A percentile compares a stretch with the other conserved stretches of the same genome.
Evolutionary conservation across 2,113 vertebrate genomes (phyloP).

Genomic region (Raja brachyura): DNA sequence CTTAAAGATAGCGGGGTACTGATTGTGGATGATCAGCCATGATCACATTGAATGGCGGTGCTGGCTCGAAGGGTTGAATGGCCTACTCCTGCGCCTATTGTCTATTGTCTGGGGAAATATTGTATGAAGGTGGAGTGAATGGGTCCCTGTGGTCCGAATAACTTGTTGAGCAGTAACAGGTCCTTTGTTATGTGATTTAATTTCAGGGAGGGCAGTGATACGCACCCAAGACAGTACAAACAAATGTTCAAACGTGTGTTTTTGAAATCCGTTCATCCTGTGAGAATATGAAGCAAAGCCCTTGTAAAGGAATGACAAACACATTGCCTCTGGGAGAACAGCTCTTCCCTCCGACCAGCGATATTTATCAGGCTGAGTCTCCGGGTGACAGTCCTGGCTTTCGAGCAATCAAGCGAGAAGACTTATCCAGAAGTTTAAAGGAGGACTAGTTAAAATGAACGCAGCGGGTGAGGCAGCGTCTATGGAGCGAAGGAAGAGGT

Average conservation of each 20-base stretch:
- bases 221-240: not conserved
- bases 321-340: not conserved
- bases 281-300: not conserved
- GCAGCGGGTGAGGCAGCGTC: too few relatives aligned
- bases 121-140: too few relatives aligned
- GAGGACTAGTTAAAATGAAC: too few relatives aligned
- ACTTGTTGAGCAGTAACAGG: too few relatives aligned
- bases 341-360: not conserved
- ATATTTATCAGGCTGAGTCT: not conserved
- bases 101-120: too few relatives aligned
- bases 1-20: too few relatives aligned
- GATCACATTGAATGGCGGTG: too few relatives aligned
- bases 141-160: too few relatives aligned
- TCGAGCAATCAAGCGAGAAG: not conserved
- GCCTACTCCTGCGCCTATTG: too few relatives aligned
- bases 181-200: not conserved
- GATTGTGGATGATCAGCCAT: too few relatives aligned
- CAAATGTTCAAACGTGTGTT: not conserved
- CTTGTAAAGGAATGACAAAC: not conserved
- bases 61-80: too few relatives aligned
- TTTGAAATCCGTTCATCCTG: not conserved
- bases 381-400: not conserved
- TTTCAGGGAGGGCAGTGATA: not conserved
- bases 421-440: not conserved
- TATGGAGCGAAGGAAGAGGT: too few relatives aligned